Evolutionary conservation across 1,140 invertebrate species (phyloP), one percentile per base, ranked within the genome.

Genomic region (Meloidogyne exigua): DNA sequence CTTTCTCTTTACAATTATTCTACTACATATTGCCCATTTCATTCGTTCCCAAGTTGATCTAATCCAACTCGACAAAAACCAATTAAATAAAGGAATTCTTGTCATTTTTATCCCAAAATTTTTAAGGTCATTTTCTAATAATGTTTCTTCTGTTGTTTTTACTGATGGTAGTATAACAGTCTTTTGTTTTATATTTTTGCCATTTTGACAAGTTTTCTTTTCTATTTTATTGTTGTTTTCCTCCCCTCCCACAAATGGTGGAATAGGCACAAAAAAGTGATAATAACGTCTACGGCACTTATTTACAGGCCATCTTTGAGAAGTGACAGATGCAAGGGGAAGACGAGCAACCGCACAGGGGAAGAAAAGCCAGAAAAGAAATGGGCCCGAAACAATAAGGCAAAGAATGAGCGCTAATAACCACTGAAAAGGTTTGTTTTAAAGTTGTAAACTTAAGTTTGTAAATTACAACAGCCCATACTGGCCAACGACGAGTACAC

Each of bases 401-500:
- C 26, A n/a, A 57, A 76, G 23, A 42, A 71, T 12, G n/a, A 65
- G 18, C 21, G 15, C 42, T 42, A 42, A 36, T 21, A 63, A 7
- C 75, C 44, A 25, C 57, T 76, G 73, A 21, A 72, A 12, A 75
- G 23, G 0, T 7, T 9, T 9, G 9, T 39, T 32, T 32, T 3
- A 32, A 39, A 39, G 9, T 39, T 39, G 36, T 39, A 39, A 39
- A 9, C 36, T 39, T 39, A 39, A 18, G 44, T 49, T 49, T 49
- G 13, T 23, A 39, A 44, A 78, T 57, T 69, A 81, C 80, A 57
- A 81, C 25, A 7, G 39, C 75, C 81, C 81, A 84, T n/a, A 76
- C 3, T 0, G 69, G 70, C 36, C 83, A 65, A 10, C 18, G 21
- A 0, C 75, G 57, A 44, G 21, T 72, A 63, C 80, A 81, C 12